These are phyloP conservation scores for Platalea minor DNA, from an alignment of 2,797 vertebrate genomes.

Conservation along the genomic window DNA sequence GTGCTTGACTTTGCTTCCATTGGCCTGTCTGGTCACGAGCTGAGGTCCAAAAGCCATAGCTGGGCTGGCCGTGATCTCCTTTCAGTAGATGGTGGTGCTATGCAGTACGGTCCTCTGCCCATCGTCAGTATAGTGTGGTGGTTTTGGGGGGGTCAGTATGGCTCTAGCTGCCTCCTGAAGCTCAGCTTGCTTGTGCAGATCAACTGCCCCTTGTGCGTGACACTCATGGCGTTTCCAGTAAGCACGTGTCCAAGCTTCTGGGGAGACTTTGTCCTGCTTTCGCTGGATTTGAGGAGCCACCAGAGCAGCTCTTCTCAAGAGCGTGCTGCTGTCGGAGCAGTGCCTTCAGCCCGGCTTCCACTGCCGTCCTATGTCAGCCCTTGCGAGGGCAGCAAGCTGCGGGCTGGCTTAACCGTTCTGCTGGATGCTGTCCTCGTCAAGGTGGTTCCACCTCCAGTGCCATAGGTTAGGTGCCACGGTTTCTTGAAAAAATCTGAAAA, in stretches of 20 bases:
- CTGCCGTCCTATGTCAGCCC: background rate
- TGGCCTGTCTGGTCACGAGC: too few species aligned
- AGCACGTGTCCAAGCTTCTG: fast-evolving
- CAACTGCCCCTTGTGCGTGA: background rate
- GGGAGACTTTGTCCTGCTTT: too few species aligned
- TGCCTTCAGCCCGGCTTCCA: background rate
- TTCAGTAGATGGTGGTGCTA: background rate
- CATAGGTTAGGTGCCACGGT: background rate
- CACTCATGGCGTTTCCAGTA: fast-evolving
- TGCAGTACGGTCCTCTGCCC: background rate
- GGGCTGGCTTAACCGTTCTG: background rate
- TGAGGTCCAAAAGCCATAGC: background rate
- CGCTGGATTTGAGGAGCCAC: background rate
- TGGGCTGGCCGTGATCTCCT: background rate
- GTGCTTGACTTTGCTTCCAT: background rate
- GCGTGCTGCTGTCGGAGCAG: fast-evolving
- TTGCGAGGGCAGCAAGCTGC: background rate
- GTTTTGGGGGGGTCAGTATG: background rate
- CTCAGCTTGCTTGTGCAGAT: background rate
- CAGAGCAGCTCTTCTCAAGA: fast-evolving
- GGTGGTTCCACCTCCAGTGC: background rate
- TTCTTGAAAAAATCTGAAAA: background rate
- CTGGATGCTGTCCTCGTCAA: background rate
- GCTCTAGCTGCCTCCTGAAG: background rate
- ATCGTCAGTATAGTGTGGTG: fast-evolving